A percentile compares a stretch with the other conserved stretches of the same genome.
Evolutionary conservation across 2,888 invertebrate species (phyloP).

Genomic region (Petrophora chlorosata): DNA sequence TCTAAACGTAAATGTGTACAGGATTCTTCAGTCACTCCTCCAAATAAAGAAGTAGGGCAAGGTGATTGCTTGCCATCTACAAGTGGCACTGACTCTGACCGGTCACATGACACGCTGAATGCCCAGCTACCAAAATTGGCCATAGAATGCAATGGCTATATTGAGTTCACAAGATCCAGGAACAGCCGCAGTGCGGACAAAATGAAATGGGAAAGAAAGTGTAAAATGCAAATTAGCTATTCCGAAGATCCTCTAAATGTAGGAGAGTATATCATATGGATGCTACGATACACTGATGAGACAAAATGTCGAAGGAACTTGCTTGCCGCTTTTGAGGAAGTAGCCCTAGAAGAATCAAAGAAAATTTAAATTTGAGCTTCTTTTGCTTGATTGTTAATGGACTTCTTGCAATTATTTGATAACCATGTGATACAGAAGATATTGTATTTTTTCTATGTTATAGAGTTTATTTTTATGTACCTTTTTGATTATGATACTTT

Average conservation of each 20-base stretch:
- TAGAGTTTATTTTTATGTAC: conserved; percentile 41
- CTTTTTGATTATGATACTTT: conserved; percentile 46
- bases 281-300: conserved; percentile 85
- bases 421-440: conserved; percentile 54
- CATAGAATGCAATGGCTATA: conserved; percentile 75
- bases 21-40: conserved; percentile 60
- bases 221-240: conserved; percentile 86
- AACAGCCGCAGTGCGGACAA: conserved; percentile 63
- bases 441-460: conserved; percentile 46
- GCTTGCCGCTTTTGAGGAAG: conserved; percentile 78
- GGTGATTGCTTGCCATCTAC: conserved; percentile 78
- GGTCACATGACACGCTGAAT: conserved; percentile 66
- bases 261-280: conserved; percentile 84
- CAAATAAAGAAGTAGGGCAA: conserved; percentile 71
- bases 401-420: conserved; percentile 32
- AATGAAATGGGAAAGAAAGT: conserved; percentile 85
- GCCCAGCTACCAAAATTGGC: conserved; percentile 71
- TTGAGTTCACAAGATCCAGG: conserved; percentile 70
- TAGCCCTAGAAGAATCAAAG: conserved; percentile 53
- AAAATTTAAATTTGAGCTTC: conserved; percentile 32
- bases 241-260: conserved; percentile 77
- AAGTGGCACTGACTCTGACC: conserved; percentile 65
- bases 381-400: background rate
- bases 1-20: conserved; percentile 56
- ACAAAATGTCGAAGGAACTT: conserved; percentile 84